Conservation (phyloP, 2,113 vertebrate genomes). For the Formicarius rufipectus region DNA sequence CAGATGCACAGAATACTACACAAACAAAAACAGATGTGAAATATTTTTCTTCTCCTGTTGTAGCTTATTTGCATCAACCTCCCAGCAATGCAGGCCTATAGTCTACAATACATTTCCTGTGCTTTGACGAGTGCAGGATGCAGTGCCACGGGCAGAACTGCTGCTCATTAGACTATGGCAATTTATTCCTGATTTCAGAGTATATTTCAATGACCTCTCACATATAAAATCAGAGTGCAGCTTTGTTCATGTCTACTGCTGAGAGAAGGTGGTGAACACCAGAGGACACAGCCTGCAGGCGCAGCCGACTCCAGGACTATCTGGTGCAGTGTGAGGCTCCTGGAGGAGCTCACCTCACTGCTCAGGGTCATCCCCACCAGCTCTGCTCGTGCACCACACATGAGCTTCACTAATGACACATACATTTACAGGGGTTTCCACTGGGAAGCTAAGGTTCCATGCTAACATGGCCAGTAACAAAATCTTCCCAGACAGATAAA, state of each 20-base stretch:
- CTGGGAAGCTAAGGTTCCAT: neutral
- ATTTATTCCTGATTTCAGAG: neutral
- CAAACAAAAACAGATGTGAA: neutral
- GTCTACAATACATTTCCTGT: neutral
- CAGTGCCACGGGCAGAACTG: neutral
- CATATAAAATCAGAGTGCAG: neutral
- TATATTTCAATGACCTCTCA: neutral
- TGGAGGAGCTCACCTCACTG: neutral
- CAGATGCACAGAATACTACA: neutral
- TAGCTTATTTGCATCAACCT: neutral
- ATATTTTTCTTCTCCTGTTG: neutral
- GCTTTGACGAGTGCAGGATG: neutral
- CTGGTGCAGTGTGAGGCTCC: rapidly evolving
- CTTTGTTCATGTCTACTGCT: neutral
- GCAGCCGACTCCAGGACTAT: neutral
- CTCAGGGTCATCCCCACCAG: rapidly evolving
- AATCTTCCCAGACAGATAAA: neutral
- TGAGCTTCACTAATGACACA: neutral
- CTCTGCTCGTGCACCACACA: neutral
- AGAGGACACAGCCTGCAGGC: neutral
- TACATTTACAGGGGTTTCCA: neutral
- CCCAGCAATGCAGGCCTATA: neutral
- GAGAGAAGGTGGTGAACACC: neutral
- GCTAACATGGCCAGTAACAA: rapidly evolving
- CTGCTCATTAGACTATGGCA: neutral